Conservation (phyloP, 1,140 invertebrate species). For the Achatina immaculata region DNA sequence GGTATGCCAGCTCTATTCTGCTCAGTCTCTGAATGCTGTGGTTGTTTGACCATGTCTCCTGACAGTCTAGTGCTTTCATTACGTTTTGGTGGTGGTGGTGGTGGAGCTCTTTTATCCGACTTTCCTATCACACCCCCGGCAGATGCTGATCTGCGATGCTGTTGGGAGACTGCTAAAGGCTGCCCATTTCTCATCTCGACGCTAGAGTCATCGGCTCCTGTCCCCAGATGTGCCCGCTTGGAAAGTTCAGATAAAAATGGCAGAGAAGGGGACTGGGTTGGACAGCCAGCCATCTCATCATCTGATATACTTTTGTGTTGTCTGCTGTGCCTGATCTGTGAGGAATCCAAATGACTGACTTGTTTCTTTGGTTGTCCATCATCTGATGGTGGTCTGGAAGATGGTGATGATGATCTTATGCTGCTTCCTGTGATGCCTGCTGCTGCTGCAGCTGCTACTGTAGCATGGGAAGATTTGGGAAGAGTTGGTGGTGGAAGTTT, state of each 20-base stretch:
- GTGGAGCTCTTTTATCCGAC: constrained; percentile 46
- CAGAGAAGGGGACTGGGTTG: constrained; percentile 42
- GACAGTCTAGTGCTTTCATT: constrained; percentile 64
- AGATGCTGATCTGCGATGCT: constrained; percentile 44
- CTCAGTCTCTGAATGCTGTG: constrained; percentile 31
- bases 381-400: background rate
- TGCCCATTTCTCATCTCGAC: constrained; percentile 37
- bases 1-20: constrained; percentile 45
- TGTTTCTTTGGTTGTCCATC: background rate
- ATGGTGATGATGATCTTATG: constrained; percentile 30
- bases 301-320: background rate
- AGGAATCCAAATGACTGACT: background rate
- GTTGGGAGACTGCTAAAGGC: constrained; percentile 32
- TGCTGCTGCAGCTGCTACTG: background rate
- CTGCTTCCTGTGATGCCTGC: background rate
- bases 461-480: constrained; percentile 31
- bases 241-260: constrained; percentile 48
- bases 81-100: constrained; percentile 65
- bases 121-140: constrained; percentile 40
- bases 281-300: constrained; percentile 29
- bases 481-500: constrained; percentile 43
- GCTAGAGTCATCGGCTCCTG: constrained; percentile 24
- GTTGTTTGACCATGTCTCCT: constrained; percentile 27
- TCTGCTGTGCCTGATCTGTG: background rate
- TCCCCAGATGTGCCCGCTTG: constrained; percentile 28